These are phyloP conservation scores for Gymnoscopelus microlampas DNA, from an alignment of 2,797 vertebrate genomes.

Conservation along the genomic window DNA sequence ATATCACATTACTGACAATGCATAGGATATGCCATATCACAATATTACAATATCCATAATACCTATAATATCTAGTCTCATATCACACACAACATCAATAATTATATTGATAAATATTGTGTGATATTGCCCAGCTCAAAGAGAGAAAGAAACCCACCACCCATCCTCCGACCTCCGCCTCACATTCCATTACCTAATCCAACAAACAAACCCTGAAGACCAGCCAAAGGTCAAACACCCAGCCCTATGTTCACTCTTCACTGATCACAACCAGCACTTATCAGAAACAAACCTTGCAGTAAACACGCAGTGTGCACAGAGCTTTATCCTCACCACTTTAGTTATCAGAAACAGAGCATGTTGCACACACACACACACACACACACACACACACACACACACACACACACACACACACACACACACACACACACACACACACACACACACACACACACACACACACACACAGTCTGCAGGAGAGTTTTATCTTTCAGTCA, in stretches of 20 bases:
- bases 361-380: conserved; percentile 5
- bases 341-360: conserved; percentile 60
- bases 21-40: too few species aligned
- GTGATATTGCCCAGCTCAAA: too few species aligned
- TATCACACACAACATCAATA: too few species aligned
- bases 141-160: neutral
- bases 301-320: too few species aligned
- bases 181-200: conserved; percentile 43
- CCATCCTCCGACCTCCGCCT: neutral
- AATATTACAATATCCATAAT: too few species aligned
- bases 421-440: conserved; percentile 8
- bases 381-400: conserved; percentile 8
- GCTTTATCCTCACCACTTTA: too few species aligned
- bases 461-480: conserved; percentile 19
- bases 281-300: conserved; percentile 46
- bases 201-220: conserved; percentile 31
- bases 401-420: conserved; percentile 8
- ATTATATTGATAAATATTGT: too few species aligned
- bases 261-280: conserved; percentile 60
- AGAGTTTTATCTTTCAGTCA: conserved; percentile 67
- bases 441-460: conserved; percentile 13
- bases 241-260: conserved; percentile 32
- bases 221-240: conserved; percentile 34
- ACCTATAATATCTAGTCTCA: too few species aligned
- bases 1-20: too few species aligned